Conservation (phyloP, 2,888 invertebrate genomes). For the Linhomoeus sp. region DNA sequence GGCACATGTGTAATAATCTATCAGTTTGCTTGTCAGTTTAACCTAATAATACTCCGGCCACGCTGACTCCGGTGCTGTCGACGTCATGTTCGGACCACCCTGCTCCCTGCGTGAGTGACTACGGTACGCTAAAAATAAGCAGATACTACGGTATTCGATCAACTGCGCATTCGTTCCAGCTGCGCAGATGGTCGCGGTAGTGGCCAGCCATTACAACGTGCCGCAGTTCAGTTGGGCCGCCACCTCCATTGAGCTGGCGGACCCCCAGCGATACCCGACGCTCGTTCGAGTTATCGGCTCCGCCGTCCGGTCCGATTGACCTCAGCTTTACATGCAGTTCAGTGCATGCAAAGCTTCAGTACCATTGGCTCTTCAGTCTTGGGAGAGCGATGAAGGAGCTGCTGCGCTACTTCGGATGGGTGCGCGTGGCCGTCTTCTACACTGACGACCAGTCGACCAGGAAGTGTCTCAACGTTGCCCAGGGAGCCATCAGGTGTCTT, state of each 20-base stretch:
- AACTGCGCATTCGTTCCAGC: conserved; percentile 8
- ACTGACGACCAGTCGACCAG: conserved; percentile 11
- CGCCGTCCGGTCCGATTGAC: conserved; percentile 1
- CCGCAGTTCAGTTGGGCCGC: conserved; percentile 14
- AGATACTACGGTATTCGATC: no score
- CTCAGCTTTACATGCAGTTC: no score
- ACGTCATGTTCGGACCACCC: conserved; percentile 3
- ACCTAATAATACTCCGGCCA: no score
- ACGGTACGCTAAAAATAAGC: no score
- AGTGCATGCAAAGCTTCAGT: no score
- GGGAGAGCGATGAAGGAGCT: conserved; percentile 12
- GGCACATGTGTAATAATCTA: no score
- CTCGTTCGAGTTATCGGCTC: conserved; percentile 3
- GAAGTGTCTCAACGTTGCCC: conserved; percentile 6
- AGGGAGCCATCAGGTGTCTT: no score
- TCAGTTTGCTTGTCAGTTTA: no score
- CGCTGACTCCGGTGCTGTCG: background rate
- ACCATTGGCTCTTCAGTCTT: conserved; percentile 10
- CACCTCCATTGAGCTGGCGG: conserved; percentile 8
- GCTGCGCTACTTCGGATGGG: conserved; percentile 12
- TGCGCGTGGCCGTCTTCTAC: conserved; percentile 14
- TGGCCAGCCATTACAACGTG: conserved; percentile 12
- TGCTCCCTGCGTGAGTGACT: background rate
- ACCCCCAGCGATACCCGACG: conserved; percentile 10
- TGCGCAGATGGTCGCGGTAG: conserved; percentile 9